Conservation (phyloP, 2,113 vertebrate species). For the Columba janthina region DNA sequence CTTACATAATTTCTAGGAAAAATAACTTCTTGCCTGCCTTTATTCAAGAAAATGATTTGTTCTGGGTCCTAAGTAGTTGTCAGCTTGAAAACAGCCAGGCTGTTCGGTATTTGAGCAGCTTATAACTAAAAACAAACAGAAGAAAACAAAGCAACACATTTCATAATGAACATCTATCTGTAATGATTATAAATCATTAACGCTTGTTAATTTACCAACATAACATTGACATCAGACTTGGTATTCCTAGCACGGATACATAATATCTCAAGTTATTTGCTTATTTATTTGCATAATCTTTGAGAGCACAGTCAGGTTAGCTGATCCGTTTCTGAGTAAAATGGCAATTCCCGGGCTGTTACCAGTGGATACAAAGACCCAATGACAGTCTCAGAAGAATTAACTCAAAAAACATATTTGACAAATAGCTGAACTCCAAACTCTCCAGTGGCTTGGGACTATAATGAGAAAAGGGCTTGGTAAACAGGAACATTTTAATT, state of each 20-base stretch:
- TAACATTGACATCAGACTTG: background rate
- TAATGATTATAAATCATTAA: background rate
- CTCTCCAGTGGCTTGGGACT: background rate
- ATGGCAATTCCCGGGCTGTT: background rate
- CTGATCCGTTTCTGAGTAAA: background rate
- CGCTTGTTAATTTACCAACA: background rate
- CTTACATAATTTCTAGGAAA: background rate
- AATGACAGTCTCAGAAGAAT: background rate
- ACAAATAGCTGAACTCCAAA: background rate
- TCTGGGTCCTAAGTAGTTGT: background rate
- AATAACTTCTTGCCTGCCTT: background rate
- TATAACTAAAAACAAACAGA: background rate
- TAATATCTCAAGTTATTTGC: background rate
- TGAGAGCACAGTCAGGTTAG: background rate
- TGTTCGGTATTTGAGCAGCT: background rate
- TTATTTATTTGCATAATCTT: background rate
- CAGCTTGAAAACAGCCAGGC: background rate
- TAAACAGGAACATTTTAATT: background rate
- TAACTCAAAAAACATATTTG: background rate
- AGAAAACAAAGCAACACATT: background rate
- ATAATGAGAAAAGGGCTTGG: background rate
- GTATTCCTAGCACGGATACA: background rate
- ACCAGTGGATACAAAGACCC: background rate
- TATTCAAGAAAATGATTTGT: background rate
- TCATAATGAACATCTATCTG: background rate